These are phyloP conservation scores for Notechis scutatus DNA, from an alignment of 2,113 vertebrate genomes.

Conservation along the genomic window DNA sequence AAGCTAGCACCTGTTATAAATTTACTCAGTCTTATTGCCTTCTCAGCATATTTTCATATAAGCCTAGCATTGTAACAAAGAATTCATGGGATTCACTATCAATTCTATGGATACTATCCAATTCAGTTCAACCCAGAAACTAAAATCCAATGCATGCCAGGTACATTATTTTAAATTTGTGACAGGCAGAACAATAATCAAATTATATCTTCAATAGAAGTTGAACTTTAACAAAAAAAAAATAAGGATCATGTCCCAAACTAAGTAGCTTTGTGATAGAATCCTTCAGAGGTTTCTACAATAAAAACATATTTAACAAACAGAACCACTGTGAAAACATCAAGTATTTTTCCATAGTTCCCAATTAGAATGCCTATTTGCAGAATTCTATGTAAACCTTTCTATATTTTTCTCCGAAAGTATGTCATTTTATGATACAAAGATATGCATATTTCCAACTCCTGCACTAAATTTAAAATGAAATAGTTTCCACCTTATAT, in stretches of 20 bases:
- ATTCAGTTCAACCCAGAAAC: not conserved
- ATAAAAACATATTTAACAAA: not conserved
- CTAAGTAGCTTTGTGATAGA: not conserved
- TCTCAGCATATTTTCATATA: not conserved
- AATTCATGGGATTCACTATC: not conserved
- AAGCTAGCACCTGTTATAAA: not conserved
- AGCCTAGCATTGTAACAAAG: not conserved
- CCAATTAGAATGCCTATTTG: not conserved
- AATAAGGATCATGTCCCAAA: fast-evolving
- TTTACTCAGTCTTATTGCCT: not conserved
- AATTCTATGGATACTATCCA: not conserved
- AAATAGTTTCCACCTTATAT: not conserved
- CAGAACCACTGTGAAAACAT: not conserved
- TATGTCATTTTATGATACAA: not conserved
- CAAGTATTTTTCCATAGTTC: not conserved
- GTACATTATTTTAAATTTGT: not conserved
- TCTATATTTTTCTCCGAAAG: not conserved
- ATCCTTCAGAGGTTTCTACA: not conserved
- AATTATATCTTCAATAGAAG: not conserved
- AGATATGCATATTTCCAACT: not conserved
- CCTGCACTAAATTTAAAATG: not conserved
- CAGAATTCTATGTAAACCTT: not conserved
- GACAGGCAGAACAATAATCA: not conserved
- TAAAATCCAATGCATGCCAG: not conserved
- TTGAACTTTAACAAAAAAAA: not conserved